Evolutionary conservation across 1,140 invertebrate genomes (phyloP).

Genomic region (Probaryconus sp.): DNA sequence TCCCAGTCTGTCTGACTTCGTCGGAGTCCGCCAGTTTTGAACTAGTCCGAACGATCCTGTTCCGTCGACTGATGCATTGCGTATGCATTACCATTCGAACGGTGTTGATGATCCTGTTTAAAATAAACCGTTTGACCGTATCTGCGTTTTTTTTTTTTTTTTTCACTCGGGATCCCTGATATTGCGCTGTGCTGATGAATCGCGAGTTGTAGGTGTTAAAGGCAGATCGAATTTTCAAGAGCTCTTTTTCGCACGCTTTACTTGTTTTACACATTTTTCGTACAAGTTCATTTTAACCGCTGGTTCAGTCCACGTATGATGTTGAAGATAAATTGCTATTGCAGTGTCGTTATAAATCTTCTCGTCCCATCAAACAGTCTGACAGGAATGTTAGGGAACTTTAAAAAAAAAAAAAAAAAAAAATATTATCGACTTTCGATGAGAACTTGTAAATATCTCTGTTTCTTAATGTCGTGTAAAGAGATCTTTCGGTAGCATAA

Average conservation of each 20-base stretch:
- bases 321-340: too few species aligned
- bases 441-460: too few species aligned
- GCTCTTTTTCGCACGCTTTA: background rate
- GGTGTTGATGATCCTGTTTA: slow-evolving; percentile 51
- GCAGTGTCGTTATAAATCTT: too few species aligned
- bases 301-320: too few species aligned
- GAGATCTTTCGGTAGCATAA: too few species aligned
- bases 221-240: slow-evolving; percentile 29
- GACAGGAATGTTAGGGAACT: too few species aligned
- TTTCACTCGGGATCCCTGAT: slow-evolving; percentile 12
- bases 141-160: too few species aligned
- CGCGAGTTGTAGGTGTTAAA: slow-evolving; percentile 34
- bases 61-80: slow-evolving; percentile 28
- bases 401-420: too few species aligned
- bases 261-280: background rate
- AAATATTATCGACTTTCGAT: too few species aligned
- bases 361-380: too few species aligned
- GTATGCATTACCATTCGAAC: slow-evolving; percentile 55
- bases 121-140: slow-evolving; percentile 37
- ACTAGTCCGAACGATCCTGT: slow-evolving; percentile 48
- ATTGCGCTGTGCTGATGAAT: slow-evolving; percentile 16
- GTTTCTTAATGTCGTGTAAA: too few species aligned
- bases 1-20: slow-evolving; percentile 39
- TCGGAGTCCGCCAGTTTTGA: slow-evolving; percentile 27
- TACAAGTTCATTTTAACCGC: slow-evolving; percentile 7